These are phyloP conservation scores for Echinometra lucunter DNA, from an alignment of 53 echinoderm and acorn worm species.

Conservation along the genomic window DNA sequence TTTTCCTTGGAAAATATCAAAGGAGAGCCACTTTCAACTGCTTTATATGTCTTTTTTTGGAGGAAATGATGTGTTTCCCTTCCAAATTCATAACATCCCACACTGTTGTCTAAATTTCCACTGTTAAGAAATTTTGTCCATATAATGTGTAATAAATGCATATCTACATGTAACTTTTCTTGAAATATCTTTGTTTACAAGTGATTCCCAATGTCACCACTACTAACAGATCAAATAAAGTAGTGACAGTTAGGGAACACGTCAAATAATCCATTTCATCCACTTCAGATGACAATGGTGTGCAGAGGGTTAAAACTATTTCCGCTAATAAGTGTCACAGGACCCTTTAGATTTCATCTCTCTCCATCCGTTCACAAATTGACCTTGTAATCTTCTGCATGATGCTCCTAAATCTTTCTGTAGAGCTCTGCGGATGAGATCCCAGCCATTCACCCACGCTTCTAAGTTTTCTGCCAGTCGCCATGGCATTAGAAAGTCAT, in stretches of 20 bases:
- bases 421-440: neutral
- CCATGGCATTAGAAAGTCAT: constrained; percentile 35
- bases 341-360: constrained; percentile 31
- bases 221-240: neutral
- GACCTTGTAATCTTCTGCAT: constrained; percentile 49
- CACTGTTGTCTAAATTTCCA: too few relatives aligned
- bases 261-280: neutral
- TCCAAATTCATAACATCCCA: too few relatives aligned
- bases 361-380: constrained; percentile 46
- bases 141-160: too few relatives aligned
- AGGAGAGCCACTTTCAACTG: too few relatives aligned
- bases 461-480: constrained; percentile 9
- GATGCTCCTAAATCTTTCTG: constrained; percentile 33
- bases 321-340: constrained; percentile 10
- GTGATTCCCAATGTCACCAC: neutral
- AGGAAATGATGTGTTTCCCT: too few relatives aligned
- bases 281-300: neutral
- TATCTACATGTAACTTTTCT: too few relatives aligned
- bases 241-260: neutral
- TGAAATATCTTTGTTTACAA: neutral
- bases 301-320: neutral
- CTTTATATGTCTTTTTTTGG: too few relatives aligned
- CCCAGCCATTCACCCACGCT: neutral
- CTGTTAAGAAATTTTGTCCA: too few relatives aligned
- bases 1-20: too few relatives aligned